Percentiles rank a stretch among this genome's conserved stretches.
Conservation (phyloP, 2,888 invertebrate genomes). For the Tetragonisca angustula region DNA sequence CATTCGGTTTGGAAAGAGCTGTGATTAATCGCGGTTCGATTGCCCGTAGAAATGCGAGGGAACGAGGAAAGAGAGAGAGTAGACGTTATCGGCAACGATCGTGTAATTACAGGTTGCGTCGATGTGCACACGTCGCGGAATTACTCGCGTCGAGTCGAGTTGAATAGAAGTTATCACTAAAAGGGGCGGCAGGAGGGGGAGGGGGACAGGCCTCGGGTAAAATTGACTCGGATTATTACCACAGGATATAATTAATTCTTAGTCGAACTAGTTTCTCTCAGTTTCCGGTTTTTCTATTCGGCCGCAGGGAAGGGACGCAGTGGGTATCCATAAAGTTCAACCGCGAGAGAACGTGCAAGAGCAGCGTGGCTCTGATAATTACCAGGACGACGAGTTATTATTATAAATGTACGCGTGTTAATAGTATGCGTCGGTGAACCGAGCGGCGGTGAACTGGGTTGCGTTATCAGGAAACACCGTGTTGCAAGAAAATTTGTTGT, state of each 20-base stretch:
- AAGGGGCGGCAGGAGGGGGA: too few species aligned
- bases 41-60: background rate
- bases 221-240: conserved; percentile 26
- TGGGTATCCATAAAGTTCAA: conserved; percentile 24
- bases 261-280: conserved; percentile 19
- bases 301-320: background rate
- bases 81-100: conserved; percentile 42
- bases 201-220: background rate
- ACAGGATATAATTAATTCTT: conserved; percentile 26
- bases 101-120: conserved; percentile 42
- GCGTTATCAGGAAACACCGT: conserved; percentile 48
- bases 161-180: conserved; percentile 17
- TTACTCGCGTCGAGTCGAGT: background rate
- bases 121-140: conserved; percentile 17
- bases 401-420: conserved; percentile 17
- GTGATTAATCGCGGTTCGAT: conserved; percentile 38
- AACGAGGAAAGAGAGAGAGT: background rate
- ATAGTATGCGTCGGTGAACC: conserved; percentile 10
- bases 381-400: conserved; percentile 21
- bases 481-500: conserved; percentile 50
- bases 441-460: conserved; percentile 14
- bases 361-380: conserved; percentile 34
- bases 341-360: conserved; percentile 29
- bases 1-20: background rate
- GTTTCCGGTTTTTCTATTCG: conserved; percentile 32